Conservation (phyloP, 2,113 vertebrate species). For the Dicentrarchus labrax region DNA sequence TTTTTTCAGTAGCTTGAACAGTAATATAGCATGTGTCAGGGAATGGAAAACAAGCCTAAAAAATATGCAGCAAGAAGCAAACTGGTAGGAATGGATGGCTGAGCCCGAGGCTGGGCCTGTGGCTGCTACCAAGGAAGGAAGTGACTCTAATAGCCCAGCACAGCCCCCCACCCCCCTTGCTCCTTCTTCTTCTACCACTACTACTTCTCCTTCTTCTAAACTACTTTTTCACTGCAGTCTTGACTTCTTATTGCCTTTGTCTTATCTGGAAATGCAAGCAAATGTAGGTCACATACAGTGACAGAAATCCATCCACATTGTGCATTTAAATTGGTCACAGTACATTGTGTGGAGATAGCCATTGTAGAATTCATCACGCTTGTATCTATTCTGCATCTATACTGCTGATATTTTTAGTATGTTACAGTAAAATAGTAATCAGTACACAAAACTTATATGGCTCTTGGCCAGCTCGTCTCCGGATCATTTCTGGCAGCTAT, state of each 20-base stretch:
- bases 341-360: neutral
- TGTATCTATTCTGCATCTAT: slow-evolving; percentile 21
- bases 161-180: slow-evolving; percentile 2
- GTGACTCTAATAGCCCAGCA: slow-evolving; percentile 80
- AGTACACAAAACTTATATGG: neutral
- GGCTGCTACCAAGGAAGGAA: slow-evolving; percentile 80
- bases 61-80: slow-evolving; percentile 84
- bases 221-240: slow-evolving; percentile 60
- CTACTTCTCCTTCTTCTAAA: slow-evolving; percentile 50
- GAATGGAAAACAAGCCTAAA: slow-evolving; percentile 84
- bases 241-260: slow-evolving; percentile 64
- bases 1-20: slow-evolving; percentile 80
- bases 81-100: slow-evolving; percentile 83
- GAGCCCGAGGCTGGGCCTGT: slow-evolving; percentile 72
- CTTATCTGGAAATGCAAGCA: slow-evolving; percentile 57
- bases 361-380: neutral
- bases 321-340: slow-evolving; percentile 32
- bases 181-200: slow-evolving; percentile 38
- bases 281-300: slow-evolving; percentile 65
- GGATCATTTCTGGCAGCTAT: slow-evolving; percentile 14
- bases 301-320: slow-evolving; percentile 32
- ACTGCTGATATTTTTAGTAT: slow-evolving; percentile 11
- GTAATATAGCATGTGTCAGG: slow-evolving; percentile 85
- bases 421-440: slow-evolving; percentile 9
- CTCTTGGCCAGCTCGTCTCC: neutral